Evolutionary conservation across 1,140 invertebrate genomes (phyloP).

Genomic region (Ganaspis sp.): DNA sequence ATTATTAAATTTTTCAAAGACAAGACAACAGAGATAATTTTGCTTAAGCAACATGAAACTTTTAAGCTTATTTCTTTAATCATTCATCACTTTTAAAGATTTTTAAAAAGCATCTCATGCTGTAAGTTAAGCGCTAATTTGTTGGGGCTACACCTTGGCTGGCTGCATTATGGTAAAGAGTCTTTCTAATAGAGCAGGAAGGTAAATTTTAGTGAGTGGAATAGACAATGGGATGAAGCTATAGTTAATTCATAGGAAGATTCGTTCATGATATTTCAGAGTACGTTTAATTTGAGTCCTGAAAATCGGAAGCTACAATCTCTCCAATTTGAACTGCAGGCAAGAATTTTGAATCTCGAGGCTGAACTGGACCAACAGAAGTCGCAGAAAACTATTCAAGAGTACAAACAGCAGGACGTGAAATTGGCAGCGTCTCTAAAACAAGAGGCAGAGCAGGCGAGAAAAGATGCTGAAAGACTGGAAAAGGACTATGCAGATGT

Average conservation of each 20-base stretch:
- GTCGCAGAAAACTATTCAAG: conserved; percentile 71
- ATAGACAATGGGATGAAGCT: conserved; percentile 1
- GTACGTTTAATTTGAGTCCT: conserved; percentile 14
- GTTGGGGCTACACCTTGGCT: not conserved
- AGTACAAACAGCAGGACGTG: conserved; percentile 80
- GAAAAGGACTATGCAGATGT: conserved; percentile 86
- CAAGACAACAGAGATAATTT: no score
- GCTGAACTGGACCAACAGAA: conserved; percentile 84
- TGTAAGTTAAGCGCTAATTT: not conserved
- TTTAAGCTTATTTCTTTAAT: not conserved
- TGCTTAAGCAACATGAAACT: no score
- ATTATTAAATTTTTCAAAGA: no score
- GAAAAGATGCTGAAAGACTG: conserved; percentile 86
- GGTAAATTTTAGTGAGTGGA: not conserved
- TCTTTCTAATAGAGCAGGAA: not conserved
- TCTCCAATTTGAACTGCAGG: conserved; percentile 66
- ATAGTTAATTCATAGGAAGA: not conserved
- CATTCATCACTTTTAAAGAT: conserved; percentile 17
- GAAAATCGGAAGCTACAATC: conserved; percentile 30
- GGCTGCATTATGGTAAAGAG: not conserved
- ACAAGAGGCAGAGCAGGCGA: conserved; percentile 84
- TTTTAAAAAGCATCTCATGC: conserved; percentile 15
- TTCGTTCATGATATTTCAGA: conserved; percentile 17
- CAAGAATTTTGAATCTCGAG: conserved; percentile 86
- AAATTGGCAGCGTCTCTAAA: conserved; percentile 79